Conservation (phyloP, 2,797 vertebrate species). For the Sebastes diploproa region DNA sequence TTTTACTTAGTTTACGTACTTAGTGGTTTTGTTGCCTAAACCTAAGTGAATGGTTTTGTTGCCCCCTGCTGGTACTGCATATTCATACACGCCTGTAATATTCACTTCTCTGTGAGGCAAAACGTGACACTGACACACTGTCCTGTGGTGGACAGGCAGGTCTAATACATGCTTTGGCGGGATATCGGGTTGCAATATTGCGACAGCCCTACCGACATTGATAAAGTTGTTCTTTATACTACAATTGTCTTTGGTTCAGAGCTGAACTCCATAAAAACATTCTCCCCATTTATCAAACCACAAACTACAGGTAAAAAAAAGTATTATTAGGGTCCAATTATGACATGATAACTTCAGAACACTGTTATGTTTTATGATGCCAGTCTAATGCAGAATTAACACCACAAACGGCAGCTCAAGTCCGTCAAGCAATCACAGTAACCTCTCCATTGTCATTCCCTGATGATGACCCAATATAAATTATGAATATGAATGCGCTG, state of each 20-base stretch:
- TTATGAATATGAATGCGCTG: slow-evolving; percentile 26
- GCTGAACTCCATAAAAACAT: background rate
- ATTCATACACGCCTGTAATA: no score
- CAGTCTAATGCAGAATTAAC: background rate
- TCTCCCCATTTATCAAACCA: background rate
- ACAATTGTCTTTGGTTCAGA: background rate
- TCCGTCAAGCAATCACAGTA: slow-evolving; percentile 21
- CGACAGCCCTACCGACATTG: no score
- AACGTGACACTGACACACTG: no score
- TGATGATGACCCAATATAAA: slow-evolving; percentile 18
- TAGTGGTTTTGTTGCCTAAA: no score
- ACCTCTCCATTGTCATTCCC: slow-evolving; percentile 13
- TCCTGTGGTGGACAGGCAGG: no score
- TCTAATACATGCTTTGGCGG: no score
- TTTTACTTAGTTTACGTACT: no score
- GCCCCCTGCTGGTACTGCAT: no score
- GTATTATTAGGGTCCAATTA: background rate
- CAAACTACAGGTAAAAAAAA: background rate
- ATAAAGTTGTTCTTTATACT: background rate
- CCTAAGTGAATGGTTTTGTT: no score
- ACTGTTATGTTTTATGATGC: background rate
- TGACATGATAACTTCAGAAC: background rate
- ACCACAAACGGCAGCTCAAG: slow-evolving; percentile 14
- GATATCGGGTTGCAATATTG: no score
- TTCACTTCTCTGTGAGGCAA: no score